Conservation (phyloP, 2,113 vertebrate species). For the Lagopus muta region DNA sequence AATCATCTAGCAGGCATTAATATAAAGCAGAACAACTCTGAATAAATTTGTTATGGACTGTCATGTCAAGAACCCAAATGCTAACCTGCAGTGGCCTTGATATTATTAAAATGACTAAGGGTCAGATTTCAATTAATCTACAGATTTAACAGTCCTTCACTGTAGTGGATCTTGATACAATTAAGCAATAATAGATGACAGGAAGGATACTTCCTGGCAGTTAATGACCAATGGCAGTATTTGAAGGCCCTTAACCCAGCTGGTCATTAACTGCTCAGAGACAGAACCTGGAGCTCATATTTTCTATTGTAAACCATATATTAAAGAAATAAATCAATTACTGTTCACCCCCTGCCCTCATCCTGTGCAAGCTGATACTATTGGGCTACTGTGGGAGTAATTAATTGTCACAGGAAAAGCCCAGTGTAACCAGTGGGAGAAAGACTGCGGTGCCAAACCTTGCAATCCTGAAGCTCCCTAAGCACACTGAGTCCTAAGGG, state of each 20-base stretch:
- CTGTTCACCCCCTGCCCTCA: not conserved
- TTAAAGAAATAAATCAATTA: constrained; percentile 59
- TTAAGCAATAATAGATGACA: constrained; percentile 61
- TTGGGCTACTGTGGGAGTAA: not conserved
- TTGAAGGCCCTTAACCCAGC: constrained; percentile 46
- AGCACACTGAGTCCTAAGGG: not conserved
- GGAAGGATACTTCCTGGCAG: constrained; percentile 52
- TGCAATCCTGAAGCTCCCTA: not conserved
- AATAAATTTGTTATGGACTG: constrained; percentile 40
- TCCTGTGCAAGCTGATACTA: not conserved
- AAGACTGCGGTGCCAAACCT: fast-evolving
- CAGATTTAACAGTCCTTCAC: constrained; percentile 41
- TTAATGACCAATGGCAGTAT: constrained; percentile 17
- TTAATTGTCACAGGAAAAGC: not conserved
- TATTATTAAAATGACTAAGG: constrained; percentile 50
- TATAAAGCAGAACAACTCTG: constrained; percentile 41
- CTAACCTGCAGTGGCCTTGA: constrained; percentile 18
- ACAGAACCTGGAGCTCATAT: constrained; percentile 47
- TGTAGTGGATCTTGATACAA: constrained; percentile 47
- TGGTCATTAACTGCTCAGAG: constrained; percentile 52
- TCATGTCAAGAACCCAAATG: constrained; percentile 7
- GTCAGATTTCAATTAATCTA: constrained; percentile 60
- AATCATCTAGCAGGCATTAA: constrained; percentile 45
- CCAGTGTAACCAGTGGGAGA: not conserved
- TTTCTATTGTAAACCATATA: constrained; percentile 54